Evolutionary conservation across 2,113 vertebrate genomes (phyloP).

Genomic region (Elephas maximus): DNA sequence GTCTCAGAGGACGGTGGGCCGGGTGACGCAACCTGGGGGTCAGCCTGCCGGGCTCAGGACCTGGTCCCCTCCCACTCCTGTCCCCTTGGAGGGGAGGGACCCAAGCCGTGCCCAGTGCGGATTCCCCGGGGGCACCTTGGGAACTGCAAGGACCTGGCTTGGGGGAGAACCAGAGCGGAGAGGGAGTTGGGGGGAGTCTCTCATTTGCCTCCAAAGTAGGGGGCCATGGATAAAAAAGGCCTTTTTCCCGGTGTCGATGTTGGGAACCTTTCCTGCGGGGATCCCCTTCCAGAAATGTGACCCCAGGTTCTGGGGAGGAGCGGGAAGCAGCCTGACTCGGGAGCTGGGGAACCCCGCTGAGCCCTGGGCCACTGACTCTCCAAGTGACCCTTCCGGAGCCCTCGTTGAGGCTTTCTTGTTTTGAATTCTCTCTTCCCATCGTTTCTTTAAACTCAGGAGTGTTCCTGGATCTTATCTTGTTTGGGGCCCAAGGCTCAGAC

Average conservation of each 20-base stretch:
- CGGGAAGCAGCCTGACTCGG: background rate
- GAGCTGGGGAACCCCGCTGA: background rate
- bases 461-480: constrained; percentile 28
- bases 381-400: background rate
- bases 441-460: background rate
- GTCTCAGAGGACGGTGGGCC: constrained; percentile 53
- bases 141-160: background rate
- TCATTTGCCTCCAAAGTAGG: background rate
- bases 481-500: background rate
- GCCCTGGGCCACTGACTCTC: background rate
- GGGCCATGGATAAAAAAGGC: rapidly evolving
- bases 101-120: background rate
- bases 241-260: background rate
- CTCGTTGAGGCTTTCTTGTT: rapidly evolving
- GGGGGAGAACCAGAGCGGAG: background rate
- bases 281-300: background rate
- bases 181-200: no score
- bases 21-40: constrained; percentile 49
- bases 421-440: background rate
- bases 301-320: background rate
- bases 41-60: background rate
- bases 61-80: background rate
- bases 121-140: background rate
- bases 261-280: background rate
- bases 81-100: background rate